These are phyloP conservation scores for Falco novaeseelandiae DNA, from an alignment of 2,797 vertebrate species.

Conservation along the genomic window DNA sequence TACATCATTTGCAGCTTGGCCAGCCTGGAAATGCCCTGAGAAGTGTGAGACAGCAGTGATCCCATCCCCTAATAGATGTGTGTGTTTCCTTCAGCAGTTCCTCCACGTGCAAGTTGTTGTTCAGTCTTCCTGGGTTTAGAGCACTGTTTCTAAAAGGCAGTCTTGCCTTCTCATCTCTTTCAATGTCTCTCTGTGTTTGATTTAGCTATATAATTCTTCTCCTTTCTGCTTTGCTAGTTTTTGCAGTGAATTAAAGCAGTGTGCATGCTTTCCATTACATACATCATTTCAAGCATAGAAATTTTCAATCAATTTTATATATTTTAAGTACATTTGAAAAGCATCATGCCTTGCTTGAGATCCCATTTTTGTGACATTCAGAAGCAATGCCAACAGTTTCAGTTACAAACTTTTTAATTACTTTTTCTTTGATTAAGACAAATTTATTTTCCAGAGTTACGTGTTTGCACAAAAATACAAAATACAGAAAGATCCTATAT, in stretches of 20 bases:
- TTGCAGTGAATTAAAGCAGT: neutral
- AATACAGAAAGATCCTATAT: neutral
- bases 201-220: neutral
- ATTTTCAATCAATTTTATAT: neutral
- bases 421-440: conserved; percentile 31
- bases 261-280: neutral
- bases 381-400: neutral
- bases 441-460: conserved; percentile 10
- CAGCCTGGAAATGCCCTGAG: neutral
- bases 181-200: neutral
- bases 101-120: neutral
- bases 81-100: neutral
- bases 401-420: conserved; percentile 13
- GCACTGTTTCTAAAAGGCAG: neutral
- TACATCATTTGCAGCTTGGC: neutral
- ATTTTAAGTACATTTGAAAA: neutral
- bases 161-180: neutral
- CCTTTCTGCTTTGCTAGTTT: neutral
- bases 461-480: neutral
- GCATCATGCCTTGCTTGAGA: neutral
- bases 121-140: neutral
- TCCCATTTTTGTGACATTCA: neutral
- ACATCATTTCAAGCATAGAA: neutral
- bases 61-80: fast-evolving
- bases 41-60: neutral